phyloP scores from a whole-genome alignment of 2,888 invertebrate species.

The Amiota mariae region DNA sequence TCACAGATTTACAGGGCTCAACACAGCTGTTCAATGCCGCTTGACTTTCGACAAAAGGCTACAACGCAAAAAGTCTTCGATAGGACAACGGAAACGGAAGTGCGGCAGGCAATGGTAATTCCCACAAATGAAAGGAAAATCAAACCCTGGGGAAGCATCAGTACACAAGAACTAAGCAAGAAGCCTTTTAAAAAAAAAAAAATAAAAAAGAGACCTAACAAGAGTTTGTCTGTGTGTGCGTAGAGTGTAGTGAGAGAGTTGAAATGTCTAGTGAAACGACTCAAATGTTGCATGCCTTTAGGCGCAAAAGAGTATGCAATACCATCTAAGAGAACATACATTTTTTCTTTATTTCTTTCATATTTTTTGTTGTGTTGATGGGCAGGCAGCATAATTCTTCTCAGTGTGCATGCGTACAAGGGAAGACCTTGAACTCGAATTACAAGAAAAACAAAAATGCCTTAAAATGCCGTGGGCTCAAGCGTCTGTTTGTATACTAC shows the following conservation, averaged over 20 bases:
- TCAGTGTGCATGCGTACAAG: constrained; percentile 70
- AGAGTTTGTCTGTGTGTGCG: no score
- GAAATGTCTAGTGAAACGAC: neutral
- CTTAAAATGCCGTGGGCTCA: neutral
- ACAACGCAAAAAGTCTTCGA: constrained; percentile 58
- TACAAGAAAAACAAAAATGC: neutral
- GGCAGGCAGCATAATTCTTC: constrained; percentile 2
- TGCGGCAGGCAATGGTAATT: neutral
- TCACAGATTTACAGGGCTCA: neutral
- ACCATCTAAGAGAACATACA: constrained; percentile 6
- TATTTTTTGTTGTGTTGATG: constrained; percentile 11
- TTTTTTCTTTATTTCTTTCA: constrained; percentile 16
- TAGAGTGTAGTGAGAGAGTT: no score
- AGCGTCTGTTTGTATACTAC: neutral
- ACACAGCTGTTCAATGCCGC: neutral
- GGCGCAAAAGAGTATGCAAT: constrained; percentile 17
- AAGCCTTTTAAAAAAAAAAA: no score
- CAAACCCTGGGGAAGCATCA: no score
- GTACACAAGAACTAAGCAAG: no score
- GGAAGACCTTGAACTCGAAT: constrained; percentile 71
- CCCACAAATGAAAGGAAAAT: no score
- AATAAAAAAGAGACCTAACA: no score
- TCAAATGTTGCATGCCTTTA: constrained; percentile 33
- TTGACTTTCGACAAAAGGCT: no score
- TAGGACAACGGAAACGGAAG: constrained; percentile 46